Evolutionary conservation across 1,140 invertebrate species (phyloP).

Genomic region (Diabrotica virgifera): DNA sequence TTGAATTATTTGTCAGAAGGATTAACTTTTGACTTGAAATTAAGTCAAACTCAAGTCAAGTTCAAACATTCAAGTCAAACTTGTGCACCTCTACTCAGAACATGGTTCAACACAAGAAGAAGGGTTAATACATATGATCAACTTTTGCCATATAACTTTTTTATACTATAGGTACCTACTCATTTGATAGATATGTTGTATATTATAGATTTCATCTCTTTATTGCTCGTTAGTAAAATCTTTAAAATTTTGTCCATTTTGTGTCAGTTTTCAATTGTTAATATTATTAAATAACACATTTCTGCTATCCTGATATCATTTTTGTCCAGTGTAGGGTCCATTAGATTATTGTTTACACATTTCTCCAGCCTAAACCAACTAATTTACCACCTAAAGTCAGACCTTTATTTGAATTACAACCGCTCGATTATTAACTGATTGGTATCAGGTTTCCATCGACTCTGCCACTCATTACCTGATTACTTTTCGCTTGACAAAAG

Average conservation of each 20-base stretch:
- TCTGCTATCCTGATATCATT: neutral
- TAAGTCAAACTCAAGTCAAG: no score
- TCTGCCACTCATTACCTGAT: neutral
- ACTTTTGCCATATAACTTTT: no score
- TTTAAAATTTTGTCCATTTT: neutral
- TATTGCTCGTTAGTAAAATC: no score
- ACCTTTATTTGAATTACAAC: neutral
- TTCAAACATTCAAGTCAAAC: no score
- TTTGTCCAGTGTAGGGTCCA: neutral
- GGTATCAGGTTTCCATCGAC: neutral
- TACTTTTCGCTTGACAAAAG: neutral
- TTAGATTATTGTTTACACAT: neutral
- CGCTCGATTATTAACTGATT: constrained; percentile 2
- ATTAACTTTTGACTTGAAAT: no score
- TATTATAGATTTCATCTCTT: no score
- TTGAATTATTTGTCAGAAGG: no score
- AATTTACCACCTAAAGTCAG: neutral
- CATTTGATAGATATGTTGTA: no score
- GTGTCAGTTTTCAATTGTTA: neutral
- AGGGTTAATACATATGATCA: no score
- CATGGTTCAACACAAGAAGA: no score
- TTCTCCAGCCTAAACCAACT: neutral
- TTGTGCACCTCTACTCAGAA: no score
- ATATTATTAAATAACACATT: neutral
- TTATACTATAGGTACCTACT: no score